Percentiles rank a stretch among this genome's conserved stretches.
Conservation (phyloP, 1,140 invertebrate genomes). For the Arion vulgaris region DNA sequence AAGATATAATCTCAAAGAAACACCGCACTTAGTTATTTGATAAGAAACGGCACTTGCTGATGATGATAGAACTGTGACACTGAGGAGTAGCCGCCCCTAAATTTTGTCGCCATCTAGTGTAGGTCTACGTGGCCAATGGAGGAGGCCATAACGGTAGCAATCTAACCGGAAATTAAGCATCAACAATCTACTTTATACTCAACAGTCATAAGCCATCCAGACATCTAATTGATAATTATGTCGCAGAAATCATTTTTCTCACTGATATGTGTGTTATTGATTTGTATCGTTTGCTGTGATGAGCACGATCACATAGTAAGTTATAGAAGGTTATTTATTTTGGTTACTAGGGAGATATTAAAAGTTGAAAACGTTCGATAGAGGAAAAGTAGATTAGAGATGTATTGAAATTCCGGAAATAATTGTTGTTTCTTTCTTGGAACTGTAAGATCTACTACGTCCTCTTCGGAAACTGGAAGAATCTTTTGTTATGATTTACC, state of each 20-base stretch:
- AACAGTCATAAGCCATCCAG: not conserved
- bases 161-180: conserved; percentile 14
- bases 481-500: too few species aligned
- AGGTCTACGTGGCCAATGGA: conserved; percentile 64
- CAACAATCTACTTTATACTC: conserved; percentile 43
- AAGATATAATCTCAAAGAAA: too few species aligned
- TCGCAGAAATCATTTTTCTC: conserved; percentile 46
- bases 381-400: too few species aligned
- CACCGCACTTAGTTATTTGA: too few species aligned
- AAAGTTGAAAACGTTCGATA: too few species aligned
- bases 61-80: not conserved
- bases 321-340: conserved; percentile 14
- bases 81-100: conserved; percentile 23
- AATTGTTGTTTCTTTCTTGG: too few species aligned
- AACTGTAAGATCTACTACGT: too few species aligned
- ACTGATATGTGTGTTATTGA: conserved; percentile 42
- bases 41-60: not conserved
- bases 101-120: conserved; percentile 44
- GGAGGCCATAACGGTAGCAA: conserved; percentile 47
- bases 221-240: conserved; percentile 45
- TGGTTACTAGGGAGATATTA: conserved; percentile 25
- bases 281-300: conserved; percentile 49
- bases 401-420: too few species aligned
- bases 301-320: conserved; percentile 66
- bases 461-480: too few species aligned